A percentile compares a stretch with the other conserved stretches of the same genome.
Evolutionary conservation across 2,113 vertebrate genomes (phyloP).

Genomic region (Mola mola): DNA sequence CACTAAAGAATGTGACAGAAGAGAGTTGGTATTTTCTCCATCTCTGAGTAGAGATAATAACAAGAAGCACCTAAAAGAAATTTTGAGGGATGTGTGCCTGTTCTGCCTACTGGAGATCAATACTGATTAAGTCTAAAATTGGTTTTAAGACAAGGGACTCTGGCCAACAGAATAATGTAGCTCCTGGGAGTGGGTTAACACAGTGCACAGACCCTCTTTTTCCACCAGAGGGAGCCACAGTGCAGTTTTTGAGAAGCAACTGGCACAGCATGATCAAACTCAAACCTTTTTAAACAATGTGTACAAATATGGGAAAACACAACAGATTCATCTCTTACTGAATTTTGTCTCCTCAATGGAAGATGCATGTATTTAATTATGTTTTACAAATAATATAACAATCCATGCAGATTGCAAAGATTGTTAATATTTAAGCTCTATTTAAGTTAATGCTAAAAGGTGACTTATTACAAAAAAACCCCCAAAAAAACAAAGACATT

Average conservation of each 20-base stretch:
- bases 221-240: conserved; percentile 60
- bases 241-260: conserved; percentile 4
- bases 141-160: no score
- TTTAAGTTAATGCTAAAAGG: neutral
- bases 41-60: neutral
- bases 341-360: neutral
- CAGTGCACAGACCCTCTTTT: conserved; percentile 1
- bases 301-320: no score
- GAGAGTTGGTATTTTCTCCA: no score
- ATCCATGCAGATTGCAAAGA: neutral
- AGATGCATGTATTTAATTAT: neutral
- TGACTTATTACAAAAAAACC: conserved; percentile 6
- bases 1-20: no score
- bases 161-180: neutral
- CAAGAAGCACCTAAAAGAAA: neutral
- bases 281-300: neutral
- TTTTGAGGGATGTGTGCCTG: no score
- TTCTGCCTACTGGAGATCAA: no score
- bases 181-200: neutral
- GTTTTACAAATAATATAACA: neutral
- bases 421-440: conserved; percentile 26
- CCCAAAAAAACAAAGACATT: no score
- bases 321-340: no score
- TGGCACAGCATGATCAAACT: neutral
- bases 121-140: no score